These are phyloP conservation scores for Eublepharis macularius DNA, from an alignment of 2,113 vertebrate species.

Conservation along the genomic window DNA sequence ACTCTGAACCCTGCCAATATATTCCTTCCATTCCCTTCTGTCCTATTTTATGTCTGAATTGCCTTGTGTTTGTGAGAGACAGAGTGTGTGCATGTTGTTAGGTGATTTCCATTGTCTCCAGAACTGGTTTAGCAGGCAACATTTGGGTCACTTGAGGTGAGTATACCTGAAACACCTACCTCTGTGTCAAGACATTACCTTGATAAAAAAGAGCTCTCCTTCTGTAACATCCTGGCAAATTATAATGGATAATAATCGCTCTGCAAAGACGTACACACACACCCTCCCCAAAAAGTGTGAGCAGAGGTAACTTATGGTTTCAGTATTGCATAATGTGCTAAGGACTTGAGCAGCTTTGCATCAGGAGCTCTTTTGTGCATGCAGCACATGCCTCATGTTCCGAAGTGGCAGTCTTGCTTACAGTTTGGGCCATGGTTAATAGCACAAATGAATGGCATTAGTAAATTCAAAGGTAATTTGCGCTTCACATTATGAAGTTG, in stretches of 20 bases:
- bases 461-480: neutral
- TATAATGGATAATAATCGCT: constrained; percentile 29
- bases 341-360: constrained; percentile 34
- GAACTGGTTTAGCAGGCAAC: neutral
- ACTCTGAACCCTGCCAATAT: constrained; percentile 30
- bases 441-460: neutral
- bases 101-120: constrained; percentile 9
- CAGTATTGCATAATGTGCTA: constrained; percentile 38
- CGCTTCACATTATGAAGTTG: neutral
- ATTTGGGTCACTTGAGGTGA: constrained; percentile 20
- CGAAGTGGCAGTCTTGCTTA: constrained; percentile 14
- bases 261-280: constrained; percentile 10
- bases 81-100: neutral
- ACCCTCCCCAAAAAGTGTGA: constrained; percentile 34
- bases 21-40: constrained; percentile 16
- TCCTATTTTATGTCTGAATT: constrained; percentile 23
- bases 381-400: constrained; percentile 19
- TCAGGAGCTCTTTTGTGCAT: constrained; percentile 11
- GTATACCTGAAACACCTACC: constrained; percentile 11
- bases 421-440: constrained; percentile 12
- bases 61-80: neutral
- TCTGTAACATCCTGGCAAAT: neutral
- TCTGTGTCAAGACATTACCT: constrained; percentile 9
- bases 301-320: constrained; percentile 39
- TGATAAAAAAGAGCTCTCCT: neutral